Evolutionary conservation across 2,113 vertebrate genomes (phyloP).

Genomic region (Excalfactoria chinensis): DNA sequence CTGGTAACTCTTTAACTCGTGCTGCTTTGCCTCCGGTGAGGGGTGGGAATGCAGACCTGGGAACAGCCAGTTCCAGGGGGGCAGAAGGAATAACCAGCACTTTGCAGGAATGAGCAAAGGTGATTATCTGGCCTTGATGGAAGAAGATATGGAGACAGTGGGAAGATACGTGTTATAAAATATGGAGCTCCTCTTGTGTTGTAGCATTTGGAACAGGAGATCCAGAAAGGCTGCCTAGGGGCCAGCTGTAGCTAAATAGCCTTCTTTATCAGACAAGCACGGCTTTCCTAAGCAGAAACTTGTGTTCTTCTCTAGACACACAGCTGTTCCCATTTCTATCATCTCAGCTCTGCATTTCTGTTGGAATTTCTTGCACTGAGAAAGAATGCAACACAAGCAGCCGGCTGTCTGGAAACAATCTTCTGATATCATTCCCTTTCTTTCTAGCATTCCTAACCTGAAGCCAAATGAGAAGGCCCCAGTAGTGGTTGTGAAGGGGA

Average conservation of each 20-base stretch:
- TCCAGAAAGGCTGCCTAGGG: neutral
- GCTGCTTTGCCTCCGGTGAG: accelerated
- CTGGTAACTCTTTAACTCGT: accelerated
- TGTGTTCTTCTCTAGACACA: neutral
- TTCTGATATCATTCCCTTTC: neutral
- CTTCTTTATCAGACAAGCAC: neutral
- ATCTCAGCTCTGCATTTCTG: neutral
- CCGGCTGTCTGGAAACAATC: neutral
- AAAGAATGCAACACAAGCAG: neutral
- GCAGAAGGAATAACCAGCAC: neutral
- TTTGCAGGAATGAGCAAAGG: neutral
- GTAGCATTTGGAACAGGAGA: neutral
- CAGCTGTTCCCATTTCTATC: neutral
- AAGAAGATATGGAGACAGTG: neutral
- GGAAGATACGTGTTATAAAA: neutral
- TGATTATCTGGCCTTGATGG: neutral
- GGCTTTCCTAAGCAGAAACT: neutral
- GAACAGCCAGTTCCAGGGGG: neutral
- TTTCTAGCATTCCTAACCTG: conserved; percentile 86
- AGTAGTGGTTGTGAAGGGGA: conserved; percentile 76
- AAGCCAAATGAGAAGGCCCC: conserved; percentile 69
- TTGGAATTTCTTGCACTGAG: neutral
- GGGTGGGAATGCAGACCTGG: neutral
- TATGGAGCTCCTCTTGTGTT: neutral
- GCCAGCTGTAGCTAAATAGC: neutral